Conservation (phyloP, 2,113 vertebrate species). For the Leptobrachium leishanense region DNA sequence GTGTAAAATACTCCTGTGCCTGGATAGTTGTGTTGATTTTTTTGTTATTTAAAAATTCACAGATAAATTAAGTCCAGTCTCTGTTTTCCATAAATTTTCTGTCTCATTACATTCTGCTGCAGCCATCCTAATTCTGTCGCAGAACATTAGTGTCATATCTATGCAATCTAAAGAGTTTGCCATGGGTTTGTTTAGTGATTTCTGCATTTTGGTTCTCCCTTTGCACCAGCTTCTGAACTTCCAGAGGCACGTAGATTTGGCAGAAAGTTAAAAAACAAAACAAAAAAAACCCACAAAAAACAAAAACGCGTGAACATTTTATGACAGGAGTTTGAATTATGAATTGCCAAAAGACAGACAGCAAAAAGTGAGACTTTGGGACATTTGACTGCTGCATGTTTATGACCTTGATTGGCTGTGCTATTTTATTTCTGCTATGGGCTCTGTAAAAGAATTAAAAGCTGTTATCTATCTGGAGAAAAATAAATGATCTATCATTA, state of each 20-base stretch:
- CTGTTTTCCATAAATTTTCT: conserved; percentile 73
- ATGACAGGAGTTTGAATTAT: not conserved
- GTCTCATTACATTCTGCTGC: conserved; percentile 76
- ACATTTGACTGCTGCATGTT: not conserved
- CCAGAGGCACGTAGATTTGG: conserved; percentile 8
- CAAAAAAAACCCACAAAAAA: too few species aligned
- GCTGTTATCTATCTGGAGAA: too few species aligned
- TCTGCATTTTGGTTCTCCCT: conserved; percentile 54
- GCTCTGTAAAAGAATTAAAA: too few species aligned
- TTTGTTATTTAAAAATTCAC: conserved; percentile 1
- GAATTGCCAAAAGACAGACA: not conserved
- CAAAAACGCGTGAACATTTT: not conserved
- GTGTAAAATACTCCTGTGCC: not conserved
- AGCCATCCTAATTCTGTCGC: conserved; percentile 82
- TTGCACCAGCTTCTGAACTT: conserved; percentile 43
- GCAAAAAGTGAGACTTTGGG: not conserved
- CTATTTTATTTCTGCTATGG: too few species aligned
- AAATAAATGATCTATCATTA: too few species aligned
- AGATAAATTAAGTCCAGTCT: conserved; percentile 26
- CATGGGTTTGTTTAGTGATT: conserved; percentile 67
- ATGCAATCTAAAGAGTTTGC: conserved; percentile 62
- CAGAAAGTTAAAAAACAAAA: not conserved
- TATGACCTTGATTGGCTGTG: not conserved
- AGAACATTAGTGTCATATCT: conserved; percentile 76
- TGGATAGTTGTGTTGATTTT: conserved; percentile 54